Percentiles rank a stretch among this genome's conserved stretches.
These are phyloP conservation scores for Hystrix cristata DNA, from an alignment of 2,113 vertebrate species.

Conservation along the genomic window DNA sequence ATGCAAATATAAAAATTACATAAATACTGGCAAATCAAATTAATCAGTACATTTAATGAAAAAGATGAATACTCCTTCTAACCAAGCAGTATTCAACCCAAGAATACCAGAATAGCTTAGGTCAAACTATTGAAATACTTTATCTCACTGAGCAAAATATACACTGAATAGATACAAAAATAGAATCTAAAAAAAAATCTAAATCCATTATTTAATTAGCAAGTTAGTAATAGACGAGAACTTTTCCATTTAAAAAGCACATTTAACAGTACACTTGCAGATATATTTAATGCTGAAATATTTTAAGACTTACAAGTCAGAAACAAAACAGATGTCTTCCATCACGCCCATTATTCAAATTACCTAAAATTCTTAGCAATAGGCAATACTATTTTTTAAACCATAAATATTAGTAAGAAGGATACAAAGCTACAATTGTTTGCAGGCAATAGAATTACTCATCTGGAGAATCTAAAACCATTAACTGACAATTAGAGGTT, in stretches of 20 bases:
- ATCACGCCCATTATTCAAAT: neutral
- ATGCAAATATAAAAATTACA: neutral
- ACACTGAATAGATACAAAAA: neutral
- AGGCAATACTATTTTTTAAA: constrained; percentile 14
- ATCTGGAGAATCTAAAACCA: constrained; percentile 43
- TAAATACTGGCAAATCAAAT: neutral
- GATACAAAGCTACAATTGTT: neutral
- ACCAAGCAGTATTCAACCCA: neutral
- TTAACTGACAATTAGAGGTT: neutral
- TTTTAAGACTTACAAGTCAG: neutral
- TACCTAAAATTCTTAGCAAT: neutral
- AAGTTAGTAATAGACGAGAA: neutral
- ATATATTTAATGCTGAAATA: constrained; percentile 24
- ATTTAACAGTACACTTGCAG: constrained; percentile 16
- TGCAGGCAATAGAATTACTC: neutral
- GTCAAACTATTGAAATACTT: neutral
- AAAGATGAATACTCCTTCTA: neutral
- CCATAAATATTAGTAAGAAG: constrained; percentile 3
- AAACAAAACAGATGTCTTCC: constrained; percentile 21
- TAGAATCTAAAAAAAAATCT: constrained; percentile 12
- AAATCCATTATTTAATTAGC: constrained; percentile 28
- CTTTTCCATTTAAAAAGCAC: neutral
- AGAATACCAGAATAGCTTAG: neutral
- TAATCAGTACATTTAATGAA: neutral
- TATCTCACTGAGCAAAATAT: constrained; percentile 4